Evolutionary conservation across 53 echinoderm and acorn worm genomes (phyloP), one percentile per base, ranked within the genome.

Genomic region (Actinopyga echinites): DNA sequence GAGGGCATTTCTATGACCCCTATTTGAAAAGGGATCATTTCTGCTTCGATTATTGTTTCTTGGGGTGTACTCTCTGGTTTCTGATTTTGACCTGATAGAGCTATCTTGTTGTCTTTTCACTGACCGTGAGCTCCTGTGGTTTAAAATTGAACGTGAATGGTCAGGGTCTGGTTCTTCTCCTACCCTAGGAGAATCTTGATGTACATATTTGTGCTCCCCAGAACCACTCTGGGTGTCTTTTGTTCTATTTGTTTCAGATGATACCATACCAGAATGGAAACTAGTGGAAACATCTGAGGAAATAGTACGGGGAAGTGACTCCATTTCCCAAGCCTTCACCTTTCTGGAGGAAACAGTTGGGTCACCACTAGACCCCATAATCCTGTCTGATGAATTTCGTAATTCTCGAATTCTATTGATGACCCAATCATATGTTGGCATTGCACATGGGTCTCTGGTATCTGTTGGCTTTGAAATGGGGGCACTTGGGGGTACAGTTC

Each of bases 401-500:
- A 93, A 68, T 75, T 86, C 86, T 66, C 88, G 58, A 22, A 93
- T 93, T 24, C 91, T 85, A 26, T 88, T 80, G 82, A 93, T 89
- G 40, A 93, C 93, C 93, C 93, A 93, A 59, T 93, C 86, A 84
- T 93, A 93, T 12, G 91, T 88, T 15, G 93, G 93, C n/a, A 83
- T 84, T 30, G 85, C 42, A 33, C 80, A 71, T n/a, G 83, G 64
- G n/a, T 80, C 84, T 49, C 17, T 49, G 17, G 49, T 49, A 15
- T 17, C 49, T 49, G 49, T 49, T 49, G 49, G 49, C 17, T 17
- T 0, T 49, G 49, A 13, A 30, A 12, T 22, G 21, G 40, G n/a
- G 65, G 30, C 17, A 6, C 83, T 40, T 35, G 82, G 83, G 44
- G 89, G 89, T 2, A 42, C 40, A 28, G 71, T 40, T 40, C 71